Conservation (phyloP, 2,888 invertebrate species). For the Diabrotica balteata region DNA sequence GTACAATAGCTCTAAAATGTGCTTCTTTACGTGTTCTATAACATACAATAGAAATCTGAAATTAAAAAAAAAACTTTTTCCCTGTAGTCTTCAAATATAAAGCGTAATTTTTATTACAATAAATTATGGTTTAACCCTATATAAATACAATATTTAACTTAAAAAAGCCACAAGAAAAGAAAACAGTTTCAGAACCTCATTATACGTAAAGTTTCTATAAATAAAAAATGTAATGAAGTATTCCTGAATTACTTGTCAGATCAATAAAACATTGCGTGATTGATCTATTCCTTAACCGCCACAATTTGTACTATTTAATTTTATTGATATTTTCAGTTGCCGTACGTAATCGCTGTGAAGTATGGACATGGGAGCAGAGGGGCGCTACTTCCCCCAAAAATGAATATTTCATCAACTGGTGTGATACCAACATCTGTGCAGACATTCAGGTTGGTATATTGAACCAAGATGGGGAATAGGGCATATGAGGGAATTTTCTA, state of each 20-base stretch:
- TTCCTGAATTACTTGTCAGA: background rate
- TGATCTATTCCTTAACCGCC: background rate
- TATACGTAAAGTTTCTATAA: too few relatives aligned
- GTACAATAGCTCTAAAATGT: too few relatives aligned
- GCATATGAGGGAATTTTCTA: constrained; percentile 21
- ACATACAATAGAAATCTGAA: too few relatives aligned
- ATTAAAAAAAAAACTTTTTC: too few relatives aligned
- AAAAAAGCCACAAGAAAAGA: too few relatives aligned
- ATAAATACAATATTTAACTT: too few relatives aligned
- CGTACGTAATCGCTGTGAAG: constrained; percentile 79
- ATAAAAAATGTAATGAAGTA: too few relatives aligned
- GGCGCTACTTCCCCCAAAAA: constrained; percentile 79
- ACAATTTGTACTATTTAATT: constrained; percentile 17
- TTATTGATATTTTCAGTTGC: constrained; percentile 64
- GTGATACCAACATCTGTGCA: constrained; percentile 79
- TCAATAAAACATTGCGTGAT: constrained; percentile 13
- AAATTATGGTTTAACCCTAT: too few relatives aligned
- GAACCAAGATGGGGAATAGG: constrained; percentile 23
- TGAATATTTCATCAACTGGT: constrained; percentile 84
- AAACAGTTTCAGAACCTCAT: too few relatives aligned
- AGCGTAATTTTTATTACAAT: too few relatives aligned
- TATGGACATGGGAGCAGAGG: constrained; percentile 72
- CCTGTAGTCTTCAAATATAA: too few relatives aligned
- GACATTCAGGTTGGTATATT: constrained; percentile 69
- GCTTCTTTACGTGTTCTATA: too few relatives aligned